Conservation (phyloP, 1,140 invertebrate genomes). For the Eulimnadia texana region DNA sequence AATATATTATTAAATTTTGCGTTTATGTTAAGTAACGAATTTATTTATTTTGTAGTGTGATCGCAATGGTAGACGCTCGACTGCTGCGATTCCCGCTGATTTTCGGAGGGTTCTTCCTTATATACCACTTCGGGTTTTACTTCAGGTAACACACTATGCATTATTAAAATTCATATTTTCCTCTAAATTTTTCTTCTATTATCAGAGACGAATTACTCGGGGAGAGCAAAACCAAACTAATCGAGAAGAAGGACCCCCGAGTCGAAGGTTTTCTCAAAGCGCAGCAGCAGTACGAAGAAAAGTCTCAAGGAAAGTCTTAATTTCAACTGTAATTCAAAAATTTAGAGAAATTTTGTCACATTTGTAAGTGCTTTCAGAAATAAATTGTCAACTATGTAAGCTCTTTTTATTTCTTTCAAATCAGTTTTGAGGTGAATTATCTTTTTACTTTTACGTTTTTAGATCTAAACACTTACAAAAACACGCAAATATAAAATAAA, state of each 20-base stretch:
- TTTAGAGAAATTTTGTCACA: background rate
- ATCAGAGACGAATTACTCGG: background rate
- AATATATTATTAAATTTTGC: too few relatives aligned
- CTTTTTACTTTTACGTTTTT: too few relatives aligned
- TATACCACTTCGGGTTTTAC: background rate
- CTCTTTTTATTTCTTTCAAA: too few relatives aligned
- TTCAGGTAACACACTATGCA: background rate
- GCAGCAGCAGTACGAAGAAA: background rate
- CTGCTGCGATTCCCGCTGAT: background rate
- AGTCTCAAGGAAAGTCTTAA: background rate
- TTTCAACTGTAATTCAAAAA: background rate
- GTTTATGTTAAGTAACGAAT: too few relatives aligned
- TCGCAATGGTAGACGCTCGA: too few relatives aligned
- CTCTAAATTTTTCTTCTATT: background rate
- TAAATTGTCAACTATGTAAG: too few relatives aligned
- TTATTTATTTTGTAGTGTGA: slow-evolving; percentile 1
- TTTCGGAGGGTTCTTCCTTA: background rate
- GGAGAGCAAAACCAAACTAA: background rate
- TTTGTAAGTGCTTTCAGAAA: background rate
- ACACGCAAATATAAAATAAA: too few relatives aligned
- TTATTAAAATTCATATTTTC: background rate
- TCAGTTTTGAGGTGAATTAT: too few relatives aligned
- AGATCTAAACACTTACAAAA: too few relatives aligned
- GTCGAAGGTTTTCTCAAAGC: background rate
- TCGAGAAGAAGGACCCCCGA: background rate